Conservation (phyloP, 2,888 invertebrate genomes). For the Tortricodes alternella region DNA sequence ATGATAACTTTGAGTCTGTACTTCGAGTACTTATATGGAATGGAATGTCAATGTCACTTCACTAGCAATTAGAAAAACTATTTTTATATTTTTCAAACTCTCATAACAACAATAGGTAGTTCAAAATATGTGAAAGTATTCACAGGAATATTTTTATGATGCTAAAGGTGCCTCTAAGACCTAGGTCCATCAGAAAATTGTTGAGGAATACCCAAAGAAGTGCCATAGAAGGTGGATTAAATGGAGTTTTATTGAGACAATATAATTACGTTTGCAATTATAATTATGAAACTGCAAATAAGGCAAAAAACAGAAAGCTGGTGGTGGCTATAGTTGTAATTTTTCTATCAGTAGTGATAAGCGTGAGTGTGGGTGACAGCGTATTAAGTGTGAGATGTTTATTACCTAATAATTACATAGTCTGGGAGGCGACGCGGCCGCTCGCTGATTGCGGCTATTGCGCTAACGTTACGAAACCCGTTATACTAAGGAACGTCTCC, state of each 20-base stretch:
- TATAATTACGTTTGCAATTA: conserved; percentile 55
- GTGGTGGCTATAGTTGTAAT: conserved; percentile 45
- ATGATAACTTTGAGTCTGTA: neutral
- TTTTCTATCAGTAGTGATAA: conserved; percentile 51
- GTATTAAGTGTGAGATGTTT: conserved; percentile 87
- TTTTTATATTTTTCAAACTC: conserved; percentile 5
- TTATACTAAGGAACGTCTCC: conserved; percentile 86
- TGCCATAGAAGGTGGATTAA: conserved; percentile 57
- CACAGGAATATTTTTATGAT: conserved; percentile 14
- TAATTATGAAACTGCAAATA: conserved; percentile 42
- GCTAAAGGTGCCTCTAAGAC: conserved; percentile 24
- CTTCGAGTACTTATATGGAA: neutral
- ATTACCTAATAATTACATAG: conserved; percentile 91
- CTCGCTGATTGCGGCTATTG: conserved; percentile 92
- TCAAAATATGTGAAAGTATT: conserved; percentile 12
- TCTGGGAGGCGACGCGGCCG: conserved; percentile 94
- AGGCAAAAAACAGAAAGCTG: conserved; percentile 46
- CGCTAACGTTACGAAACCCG: conserved; percentile 85
- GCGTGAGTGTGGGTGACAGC: conserved; percentile 51
- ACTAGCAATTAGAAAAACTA: conserved; percentile 8
- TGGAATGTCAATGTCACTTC: conserved; percentile 2
- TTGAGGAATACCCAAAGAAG: conserved; percentile 53
- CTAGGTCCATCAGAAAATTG: conserved; percentile 39
- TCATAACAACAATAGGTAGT: neutral
- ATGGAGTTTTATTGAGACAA: conserved; percentile 46